Evolutionary conservation across 53 echinoderm and acorn worm genomes (phyloP).

Genomic region (Paracentrotus lividus): DNA sequence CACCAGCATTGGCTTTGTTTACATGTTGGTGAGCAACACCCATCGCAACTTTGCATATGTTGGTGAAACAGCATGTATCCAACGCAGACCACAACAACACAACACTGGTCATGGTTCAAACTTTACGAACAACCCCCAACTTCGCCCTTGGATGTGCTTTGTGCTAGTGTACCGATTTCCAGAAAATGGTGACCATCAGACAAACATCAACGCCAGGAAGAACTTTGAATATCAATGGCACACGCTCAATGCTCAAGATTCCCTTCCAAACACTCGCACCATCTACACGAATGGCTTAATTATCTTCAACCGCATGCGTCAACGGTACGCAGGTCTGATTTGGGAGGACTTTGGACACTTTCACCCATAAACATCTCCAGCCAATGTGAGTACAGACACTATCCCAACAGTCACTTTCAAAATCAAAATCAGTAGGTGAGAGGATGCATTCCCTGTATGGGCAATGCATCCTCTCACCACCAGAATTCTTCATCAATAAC

Average conservation of each 20-base stretch:
- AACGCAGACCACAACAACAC: constrained; percentile 66
- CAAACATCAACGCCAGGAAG: constrained; percentile 44
- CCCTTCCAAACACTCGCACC: too few species aligned
- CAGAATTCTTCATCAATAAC: too few species aligned
- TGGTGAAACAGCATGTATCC: constrained; percentile 62
- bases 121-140: constrained; percentile 68
- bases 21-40: constrained; percentile 67
- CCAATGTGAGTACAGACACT: neutral
- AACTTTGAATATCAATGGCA: too few species aligned
- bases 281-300: too few species aligned
- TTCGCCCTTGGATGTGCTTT: constrained; percentile 68
- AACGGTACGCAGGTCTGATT: too few species aligned
- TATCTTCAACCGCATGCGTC: too few species aligned
- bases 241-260: too few species aligned
- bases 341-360: too few species aligned
- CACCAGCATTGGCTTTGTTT: constrained; percentile 64
- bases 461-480: constrained; percentile 65
- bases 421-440: constrained; percentile 63
- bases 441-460: constrained; percentile 65
- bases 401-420: neutral
- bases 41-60: constrained; percentile 73
- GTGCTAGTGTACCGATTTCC: constrained; percentile 63
- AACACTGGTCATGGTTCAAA: constrained; percentile 74
- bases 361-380: too few species aligned
- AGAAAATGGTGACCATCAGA: neutral